phyloP scores from a whole-genome alignment of 2,888 invertebrate species.

The Caenorhabditis sp. region DNA sequence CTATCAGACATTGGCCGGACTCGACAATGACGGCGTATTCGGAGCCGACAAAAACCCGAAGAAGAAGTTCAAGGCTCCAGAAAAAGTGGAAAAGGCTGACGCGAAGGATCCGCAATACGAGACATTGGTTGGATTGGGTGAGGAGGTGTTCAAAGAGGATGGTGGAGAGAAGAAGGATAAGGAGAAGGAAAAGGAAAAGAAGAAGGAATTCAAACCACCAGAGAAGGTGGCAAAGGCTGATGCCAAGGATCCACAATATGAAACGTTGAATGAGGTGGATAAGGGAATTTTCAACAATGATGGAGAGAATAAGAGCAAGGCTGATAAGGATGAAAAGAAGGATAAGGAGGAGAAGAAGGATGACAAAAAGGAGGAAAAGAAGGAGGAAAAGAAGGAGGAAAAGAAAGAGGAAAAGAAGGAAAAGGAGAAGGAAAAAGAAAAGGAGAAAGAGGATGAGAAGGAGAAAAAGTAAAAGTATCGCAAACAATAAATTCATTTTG shows the following conservation, averaged over 20 bases:
- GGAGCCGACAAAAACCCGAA: constrained; percentile 37
- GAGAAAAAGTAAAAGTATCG: neutral
- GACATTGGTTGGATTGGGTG: constrained; percentile 33
- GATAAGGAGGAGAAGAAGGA: constrained; percentile 5
- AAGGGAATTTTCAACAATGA: constrained; percentile 45
- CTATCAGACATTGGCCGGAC: constrained; percentile 10
- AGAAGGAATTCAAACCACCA: constrained; percentile 43
- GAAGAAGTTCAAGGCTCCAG: constrained; percentile 45
- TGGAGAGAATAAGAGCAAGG: constrained; percentile 7
- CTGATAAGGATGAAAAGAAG: neutral
- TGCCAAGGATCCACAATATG: constrained; percentile 50
- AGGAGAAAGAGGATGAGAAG: constrained; percentile 1
- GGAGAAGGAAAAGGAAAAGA: constrained; percentile 9
- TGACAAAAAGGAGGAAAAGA: constrained; percentile 2
- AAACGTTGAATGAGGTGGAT: constrained; percentile 45
- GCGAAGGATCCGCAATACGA: constrained; percentile 51
- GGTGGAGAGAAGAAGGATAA: constrained; percentile 5
- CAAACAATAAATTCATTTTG: constrained; percentile 5
- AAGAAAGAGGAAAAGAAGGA: constrained; percentile 2
- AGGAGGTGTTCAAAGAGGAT: constrained; percentile 36
- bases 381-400: constrained; percentile 3
- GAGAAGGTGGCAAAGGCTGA: constrained; percentile 41
- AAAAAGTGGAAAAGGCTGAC: constrained; percentile 43
- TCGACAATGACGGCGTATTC: constrained; percentile 9
- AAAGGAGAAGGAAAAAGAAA: constrained; percentile 4